These are phyloP conservation scores for Andrena cerasifolii DNA, from an alignment of 1,140 invertebrate species.

Conservation along the genomic window DNA sequence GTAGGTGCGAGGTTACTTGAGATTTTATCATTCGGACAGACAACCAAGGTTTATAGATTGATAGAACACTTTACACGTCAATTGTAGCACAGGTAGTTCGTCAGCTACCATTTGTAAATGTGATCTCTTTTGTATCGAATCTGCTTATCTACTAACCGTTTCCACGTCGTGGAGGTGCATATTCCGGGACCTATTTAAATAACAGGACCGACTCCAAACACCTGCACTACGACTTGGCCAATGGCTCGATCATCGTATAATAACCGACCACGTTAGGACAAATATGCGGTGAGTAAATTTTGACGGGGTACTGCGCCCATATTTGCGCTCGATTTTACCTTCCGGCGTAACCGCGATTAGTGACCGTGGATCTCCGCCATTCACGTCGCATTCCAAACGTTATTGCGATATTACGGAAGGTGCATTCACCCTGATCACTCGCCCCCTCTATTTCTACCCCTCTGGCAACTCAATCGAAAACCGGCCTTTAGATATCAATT, in stretches of 20 bases:
- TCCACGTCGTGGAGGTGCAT: too few species aligned
- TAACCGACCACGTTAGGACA: slow-evolving; percentile 47
- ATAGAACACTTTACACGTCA: too few species aligned
- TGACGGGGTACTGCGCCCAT: slow-evolving; percentile 38
- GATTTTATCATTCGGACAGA: too few species aligned
- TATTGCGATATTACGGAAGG: background rate
- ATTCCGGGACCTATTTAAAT: slow-evolving; percentile 2
- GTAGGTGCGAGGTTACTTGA: too few species aligned
- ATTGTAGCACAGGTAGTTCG: too few species aligned
- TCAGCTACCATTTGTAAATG: too few species aligned
- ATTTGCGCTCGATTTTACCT: slow-evolving; percentile 42
- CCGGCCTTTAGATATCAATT: background rate
- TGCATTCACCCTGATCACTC: background rate
- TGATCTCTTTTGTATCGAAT: too few species aligned
- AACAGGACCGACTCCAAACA: background rate
- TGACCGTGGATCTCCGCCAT: slow-evolving; percentile 26
- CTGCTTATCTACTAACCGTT: too few species aligned
- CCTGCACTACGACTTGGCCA: slow-evolving; percentile 3
- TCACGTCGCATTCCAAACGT: background rate
- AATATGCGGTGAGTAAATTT: slow-evolving; percentile 49
- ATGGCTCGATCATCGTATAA: slow-evolving; percentile 37
- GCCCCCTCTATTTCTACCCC: background rate
- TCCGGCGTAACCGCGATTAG: slow-evolving; percentile 15
- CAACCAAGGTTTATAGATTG: too few species aligned
- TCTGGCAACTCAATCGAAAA: background rate